Evolutionary conservation across 2,888 invertebrate genomes (phyloP), one percentile per base, ranked within the genome.

Genomic region (Monopis laevigella): DNA sequence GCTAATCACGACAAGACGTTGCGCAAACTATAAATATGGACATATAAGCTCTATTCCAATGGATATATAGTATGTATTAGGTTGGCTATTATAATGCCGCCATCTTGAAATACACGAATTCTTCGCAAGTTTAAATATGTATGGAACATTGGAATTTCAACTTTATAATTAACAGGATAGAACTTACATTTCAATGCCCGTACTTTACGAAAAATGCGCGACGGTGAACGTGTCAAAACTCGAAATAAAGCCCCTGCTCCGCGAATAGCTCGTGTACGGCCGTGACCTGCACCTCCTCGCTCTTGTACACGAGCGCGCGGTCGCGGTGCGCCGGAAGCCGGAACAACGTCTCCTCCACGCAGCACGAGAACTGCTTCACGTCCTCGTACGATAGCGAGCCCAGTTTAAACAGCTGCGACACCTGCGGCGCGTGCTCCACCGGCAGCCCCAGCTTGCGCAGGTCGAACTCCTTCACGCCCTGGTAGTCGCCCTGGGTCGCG

Each of bases 371-470:
- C 66, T 91, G 89, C 65, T 94, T 93, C 77, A 98, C 86, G 58
- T 96, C 95, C 61, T 95, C 93, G 65, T 86, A 95, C 59, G 77
- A 86, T 60, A 95, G 86, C 2, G 94, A 93, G 18, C 98, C 99
- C 45, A 99, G 85, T 80, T 99, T 99, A 69, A 98, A 90, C 43
- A 99, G 84, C 72, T 98, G 96, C 7, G 97, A 96, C 40, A 94
- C 89, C 83, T 95, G 96, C 1, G 98, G 98, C 1, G 98, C 95
- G 68, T 99, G 99, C 65, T 99, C 98, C 1, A 99, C 92, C 0
- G 97, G 97, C 55, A 96, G 82, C 11, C 97, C 97, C 16, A 97
- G 85, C 69, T 97, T 97, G 59, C 92, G 92, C 51, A 95, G 82
- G 73, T 95, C 94, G 59, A 95, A 95, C 72, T 95, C 95, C 67